Conservation (phyloP, 2,888 invertebrate species). For the Agrotis exclamationis region DNA sequence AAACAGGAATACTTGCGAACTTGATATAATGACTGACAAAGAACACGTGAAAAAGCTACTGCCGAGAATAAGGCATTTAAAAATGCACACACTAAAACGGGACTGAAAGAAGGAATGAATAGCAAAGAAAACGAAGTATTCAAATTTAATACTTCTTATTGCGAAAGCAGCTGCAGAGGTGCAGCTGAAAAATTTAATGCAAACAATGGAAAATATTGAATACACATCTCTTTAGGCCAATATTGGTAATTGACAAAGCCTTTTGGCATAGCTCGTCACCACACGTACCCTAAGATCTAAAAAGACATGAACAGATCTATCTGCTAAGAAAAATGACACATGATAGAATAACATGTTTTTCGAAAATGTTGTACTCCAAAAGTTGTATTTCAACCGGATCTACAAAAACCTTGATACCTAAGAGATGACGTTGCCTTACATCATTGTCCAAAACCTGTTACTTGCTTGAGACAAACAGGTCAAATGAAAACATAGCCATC, state of each 20-base stretch:
- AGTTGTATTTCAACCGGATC: slow-evolving; percentile 15
- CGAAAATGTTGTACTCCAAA: slow-evolving; percentile 1
- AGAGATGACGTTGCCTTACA: slow-evolving; percentile 6
- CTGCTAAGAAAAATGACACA: not conserved
- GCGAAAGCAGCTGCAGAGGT: not conserved
- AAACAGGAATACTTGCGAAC: slow-evolving; percentile 13
- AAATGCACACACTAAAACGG: not conserved
- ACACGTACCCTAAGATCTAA: not conserved
- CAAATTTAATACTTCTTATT: no score
- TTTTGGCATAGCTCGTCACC: not conserved
- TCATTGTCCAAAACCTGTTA: slow-evolving; percentile 10
- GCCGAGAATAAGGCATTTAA: not conserved
- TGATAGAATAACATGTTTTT: not conserved
- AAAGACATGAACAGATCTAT: not conserved
- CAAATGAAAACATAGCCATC: slow-evolving; percentile 7
- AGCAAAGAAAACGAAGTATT: not conserved
- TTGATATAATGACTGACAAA: not conserved
- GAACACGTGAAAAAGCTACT: not conserved
- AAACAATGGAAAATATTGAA: not conserved
- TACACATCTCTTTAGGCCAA: not conserved
- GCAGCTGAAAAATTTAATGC: not conserved
- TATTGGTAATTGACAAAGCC: not conserved
- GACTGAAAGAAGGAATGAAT: not conserved
- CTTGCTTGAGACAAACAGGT: slow-evolving; percentile 14
- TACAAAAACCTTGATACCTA: slow-evolving; percentile 11